A percentile compares a stretch with the other conserved stretches of the same genome.
phyloP scores from a whole-genome alignment of 2,888 invertebrate species.

The Lasioglossum calceatum region DNA sequence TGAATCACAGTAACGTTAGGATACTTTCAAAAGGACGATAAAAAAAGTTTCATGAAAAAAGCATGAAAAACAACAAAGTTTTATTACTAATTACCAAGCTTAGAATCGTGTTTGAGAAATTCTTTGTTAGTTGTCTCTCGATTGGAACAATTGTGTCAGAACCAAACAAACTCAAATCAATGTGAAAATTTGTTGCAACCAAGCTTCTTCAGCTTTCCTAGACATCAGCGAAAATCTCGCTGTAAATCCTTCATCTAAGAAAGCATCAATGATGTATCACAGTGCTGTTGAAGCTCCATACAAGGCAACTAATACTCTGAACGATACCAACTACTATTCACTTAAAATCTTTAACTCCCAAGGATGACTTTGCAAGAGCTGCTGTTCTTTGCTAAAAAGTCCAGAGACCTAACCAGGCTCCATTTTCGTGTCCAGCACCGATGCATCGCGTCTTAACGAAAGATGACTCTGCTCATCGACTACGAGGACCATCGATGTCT shows the following conservation, averaged over 20 bases:
- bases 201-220: not conserved
- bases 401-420: not conserved
- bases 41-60: no score
- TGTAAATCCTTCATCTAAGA: not conserved
- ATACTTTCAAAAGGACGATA: no score
- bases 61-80: no score
- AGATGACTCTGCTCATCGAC: constrained; percentile 87
- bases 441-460: not conserved
- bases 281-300: not conserved
- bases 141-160: no score
- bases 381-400: not conserved
- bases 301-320: no score
- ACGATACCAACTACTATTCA: not conserved
- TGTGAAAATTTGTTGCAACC: not conserved
- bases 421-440: not conserved
- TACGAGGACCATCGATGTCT: constrained; percentile 89
- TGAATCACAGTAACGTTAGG: no score
- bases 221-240: not conserved
- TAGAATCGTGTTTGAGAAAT: no score
- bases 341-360: not conserved
- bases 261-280: not conserved
- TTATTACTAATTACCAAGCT: no score
- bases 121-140: no score
- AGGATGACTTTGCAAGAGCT: no score
- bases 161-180: not conserved